Percentiles rank a stretch among this genome's conserved stretches.
phyloP scores from a whole-genome alignment of 2,113 vertebrate genomes.

The Siphamia tubifer region DNA sequence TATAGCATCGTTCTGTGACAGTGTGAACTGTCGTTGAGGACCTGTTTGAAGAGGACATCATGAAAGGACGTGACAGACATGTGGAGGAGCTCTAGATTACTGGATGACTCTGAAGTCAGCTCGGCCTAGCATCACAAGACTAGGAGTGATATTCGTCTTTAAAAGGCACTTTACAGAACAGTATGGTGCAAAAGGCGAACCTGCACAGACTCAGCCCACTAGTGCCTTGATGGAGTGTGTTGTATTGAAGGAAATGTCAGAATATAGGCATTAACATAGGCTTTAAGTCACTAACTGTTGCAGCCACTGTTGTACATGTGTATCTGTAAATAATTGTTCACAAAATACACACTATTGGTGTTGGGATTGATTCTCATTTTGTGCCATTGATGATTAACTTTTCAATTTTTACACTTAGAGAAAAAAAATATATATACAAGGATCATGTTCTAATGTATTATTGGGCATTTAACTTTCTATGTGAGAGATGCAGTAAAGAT shows the following conservation, averaged over 20 bases:
- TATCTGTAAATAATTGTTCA: constrained; percentile 68
- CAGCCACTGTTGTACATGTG: constrained; percentile 56
- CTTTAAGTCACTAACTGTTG: constrained; percentile 9
- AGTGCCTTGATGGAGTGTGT: constrained; percentile 21
- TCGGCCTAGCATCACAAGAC: constrained; percentile 40
- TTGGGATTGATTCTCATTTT: constrained; percentile 17
- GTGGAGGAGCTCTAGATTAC: constrained; percentile 12
- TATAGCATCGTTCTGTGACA: constrained; percentile 64
- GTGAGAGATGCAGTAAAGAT: too few relatives aligned
- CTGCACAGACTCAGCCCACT: constrained; percentile 29
- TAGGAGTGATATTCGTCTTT: constrained; percentile 32
- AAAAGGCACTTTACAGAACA: constrained; percentile 52
- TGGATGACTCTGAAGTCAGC: constrained; percentile 34
- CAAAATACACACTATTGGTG: constrained; percentile 20
- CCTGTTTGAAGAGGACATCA: constrained; percentile 18
- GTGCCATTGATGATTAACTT: constrained; percentile 2
- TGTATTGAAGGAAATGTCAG: constrained; percentile 24
- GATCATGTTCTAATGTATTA: constrained; percentile 5
- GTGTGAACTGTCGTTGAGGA: constrained; percentile 10
- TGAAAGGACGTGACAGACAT: constrained; percentile 10
- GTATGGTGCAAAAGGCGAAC: constrained; percentile 40
- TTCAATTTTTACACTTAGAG: not conserved
- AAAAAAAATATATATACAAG: constrained; percentile 6
- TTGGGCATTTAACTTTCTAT: not conserved
- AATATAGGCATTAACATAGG: constrained; percentile 31